A percentile compares a stretch with the other conserved stretches of the same genome.
Conservation (phyloP, 2,888 invertebrate species). For the Orthonevra nobilis region DNA sequence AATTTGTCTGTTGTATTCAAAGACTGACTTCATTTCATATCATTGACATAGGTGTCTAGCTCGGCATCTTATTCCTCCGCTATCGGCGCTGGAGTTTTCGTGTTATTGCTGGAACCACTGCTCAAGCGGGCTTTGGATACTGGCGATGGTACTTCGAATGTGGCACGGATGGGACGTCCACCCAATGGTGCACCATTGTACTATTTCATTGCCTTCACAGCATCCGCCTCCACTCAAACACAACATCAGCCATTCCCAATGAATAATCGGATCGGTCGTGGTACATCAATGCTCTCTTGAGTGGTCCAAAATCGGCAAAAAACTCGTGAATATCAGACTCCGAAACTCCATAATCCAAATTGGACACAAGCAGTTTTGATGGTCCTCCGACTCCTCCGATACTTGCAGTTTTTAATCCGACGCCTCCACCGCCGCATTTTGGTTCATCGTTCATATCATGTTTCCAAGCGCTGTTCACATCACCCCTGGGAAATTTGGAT, state of each 20-base stretch:
- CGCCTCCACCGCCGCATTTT: conserved; percentile 75
- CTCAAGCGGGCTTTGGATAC: conserved; percentile 73
- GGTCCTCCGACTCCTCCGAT: conserved; percentile 82
- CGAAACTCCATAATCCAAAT: conserved; percentile 98
- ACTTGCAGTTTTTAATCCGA: conserved; percentile 79
- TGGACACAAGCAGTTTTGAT: conserved; percentile 95
- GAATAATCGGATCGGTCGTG: conserved; percentile 98
- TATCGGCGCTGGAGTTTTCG: conserved; percentile 86
- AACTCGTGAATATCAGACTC: conserved; percentile 98
- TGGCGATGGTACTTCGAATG: conserved; percentile 87
- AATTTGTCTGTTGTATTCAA: too few relatives aligned
- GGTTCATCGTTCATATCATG: conserved; percentile 96
- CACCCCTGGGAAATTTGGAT: conserved; percentile 83
- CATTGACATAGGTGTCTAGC: conserved; percentile 96
- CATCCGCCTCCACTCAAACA: conserved; percentile 96
- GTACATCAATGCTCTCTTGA: conserved; percentile 96
- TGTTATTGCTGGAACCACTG: conserved; percentile 71
- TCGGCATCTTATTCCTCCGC: conserved; percentile 97
- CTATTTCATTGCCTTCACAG: conserved; percentile 97
- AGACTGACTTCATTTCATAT: conserved; percentile 82
- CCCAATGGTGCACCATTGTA: conserved; percentile 98
- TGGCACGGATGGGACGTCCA: conserved; percentile 96
- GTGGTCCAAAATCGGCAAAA: conserved; percentile 97
- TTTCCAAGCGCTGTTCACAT: conserved; percentile 97
- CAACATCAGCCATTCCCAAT: conserved; percentile 97